Conservation (phyloP, 2,797 vertebrate genomes). For the Sphenodon punctatus region DNA sequence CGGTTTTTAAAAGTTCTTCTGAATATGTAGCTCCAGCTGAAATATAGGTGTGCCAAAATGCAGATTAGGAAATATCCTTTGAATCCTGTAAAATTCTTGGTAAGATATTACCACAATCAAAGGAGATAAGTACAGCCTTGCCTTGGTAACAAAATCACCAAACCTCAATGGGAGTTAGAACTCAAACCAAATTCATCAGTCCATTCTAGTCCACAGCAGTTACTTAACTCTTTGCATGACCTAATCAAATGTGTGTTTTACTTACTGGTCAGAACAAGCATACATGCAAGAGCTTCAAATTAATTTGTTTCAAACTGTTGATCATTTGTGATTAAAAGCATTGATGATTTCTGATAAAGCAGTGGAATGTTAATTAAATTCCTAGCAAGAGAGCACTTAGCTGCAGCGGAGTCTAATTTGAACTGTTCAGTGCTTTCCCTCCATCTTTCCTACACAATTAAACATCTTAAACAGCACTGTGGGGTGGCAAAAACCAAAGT, state of each 20-base stretch:
- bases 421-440: background rate
- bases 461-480: background rate
- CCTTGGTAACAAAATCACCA: background rate
- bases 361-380: background rate
- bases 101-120: background rate
- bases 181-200: background rate
- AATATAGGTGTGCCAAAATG: background rate
- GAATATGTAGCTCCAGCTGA: background rate
- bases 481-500: background rate
- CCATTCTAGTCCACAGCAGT: background rate
- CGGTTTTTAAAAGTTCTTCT: background rate
- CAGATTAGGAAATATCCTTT: background rate
- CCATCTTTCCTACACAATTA: background rate
- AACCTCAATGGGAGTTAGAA: background rate
- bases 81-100: background rate
- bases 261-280: background rate
- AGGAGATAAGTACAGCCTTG: background rate
- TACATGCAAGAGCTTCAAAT: background rate
- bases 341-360: background rate
- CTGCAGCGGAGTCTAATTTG: background rate
- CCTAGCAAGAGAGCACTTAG: background rate
- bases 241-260: background rate
- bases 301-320: background rate
- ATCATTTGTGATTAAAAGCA: background rate
- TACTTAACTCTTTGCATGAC: background rate